A percentile compares a stretch with the other conserved stretches of the same genome.
These are phyloP conservation scores for Etheostoma spectabile DNA, from an alignment of 2,113 vertebrate species.

Conservation along the genomic window DNA sequence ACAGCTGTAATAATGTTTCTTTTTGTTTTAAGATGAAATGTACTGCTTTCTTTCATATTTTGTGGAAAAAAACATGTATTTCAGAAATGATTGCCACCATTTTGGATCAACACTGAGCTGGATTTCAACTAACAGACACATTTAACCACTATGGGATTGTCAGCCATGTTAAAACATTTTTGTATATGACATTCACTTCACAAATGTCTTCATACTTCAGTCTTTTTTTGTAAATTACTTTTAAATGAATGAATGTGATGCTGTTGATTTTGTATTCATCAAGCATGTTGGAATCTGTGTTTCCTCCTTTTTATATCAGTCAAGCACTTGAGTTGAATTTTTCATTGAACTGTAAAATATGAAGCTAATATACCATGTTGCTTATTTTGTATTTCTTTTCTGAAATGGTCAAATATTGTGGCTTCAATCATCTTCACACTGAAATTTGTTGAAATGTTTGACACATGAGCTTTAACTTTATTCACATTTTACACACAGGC, in stretches of 20 bases:
- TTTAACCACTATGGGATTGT: conserved; percentile 53
- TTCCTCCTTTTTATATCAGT: conserved; percentile 50
- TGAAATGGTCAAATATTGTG: background rate
- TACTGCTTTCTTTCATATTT: conserved; percentile 21
- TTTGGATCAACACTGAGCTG: conserved; percentile 23
- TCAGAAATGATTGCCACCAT: conserved; percentile 4
- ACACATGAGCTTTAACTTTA: background rate
- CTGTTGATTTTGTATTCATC: conserved; percentile 62
- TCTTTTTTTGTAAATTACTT: conserved; percentile 15
- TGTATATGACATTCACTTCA: conserved; percentile 29
- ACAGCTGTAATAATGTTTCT: conserved; percentile 41
- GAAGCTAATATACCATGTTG: conserved; percentile 8
- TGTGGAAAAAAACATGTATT: background rate
- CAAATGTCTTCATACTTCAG: conserved; percentile 21
- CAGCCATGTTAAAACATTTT: conserved; percentile 28
- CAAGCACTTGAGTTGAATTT: conserved; percentile 43
- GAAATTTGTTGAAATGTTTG: conserved; percentile 21
- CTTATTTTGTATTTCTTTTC: conserved; percentile 22
- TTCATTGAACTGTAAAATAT: conserved; percentile 50
- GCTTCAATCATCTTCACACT: background rate
- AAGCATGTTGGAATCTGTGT: conserved; percentile 67
- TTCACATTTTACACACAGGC: conserved; percentile 30
- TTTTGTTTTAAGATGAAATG: conserved; percentile 18
- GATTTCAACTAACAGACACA: conserved; percentile 16
- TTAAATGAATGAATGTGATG: conserved; percentile 60